Evolutionary conservation across 2,797 vertebrate genomes (phyloP).

Genomic region (Chaunax sp.): DNA sequence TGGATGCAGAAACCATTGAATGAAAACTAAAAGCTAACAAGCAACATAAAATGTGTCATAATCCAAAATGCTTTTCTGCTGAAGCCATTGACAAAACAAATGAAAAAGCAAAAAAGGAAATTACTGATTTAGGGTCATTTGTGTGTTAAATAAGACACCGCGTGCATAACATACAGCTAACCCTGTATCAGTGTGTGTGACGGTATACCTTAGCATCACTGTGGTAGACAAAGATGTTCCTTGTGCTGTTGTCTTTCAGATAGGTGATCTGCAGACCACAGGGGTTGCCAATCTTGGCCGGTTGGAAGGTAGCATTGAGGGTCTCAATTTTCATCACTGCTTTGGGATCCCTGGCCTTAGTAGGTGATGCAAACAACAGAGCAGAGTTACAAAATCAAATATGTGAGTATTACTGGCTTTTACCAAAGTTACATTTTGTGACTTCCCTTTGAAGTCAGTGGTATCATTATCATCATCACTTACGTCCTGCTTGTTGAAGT

Average conservation of each 20-base stretch:
- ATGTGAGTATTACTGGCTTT: too few species aligned
- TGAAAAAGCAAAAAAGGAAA: neutral
- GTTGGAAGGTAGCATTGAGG: slow-evolving; percentile 96
- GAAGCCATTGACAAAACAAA: too few species aligned
- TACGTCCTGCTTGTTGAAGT: slow-evolving; percentile 98
- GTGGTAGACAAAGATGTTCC: slow-evolving; percentile 97
- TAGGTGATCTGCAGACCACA: slow-evolving; percentile 97
- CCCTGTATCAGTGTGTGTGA: neutral
- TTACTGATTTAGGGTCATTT: slow-evolving; percentile 10
- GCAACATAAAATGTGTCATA: slow-evolving; percentile 4
- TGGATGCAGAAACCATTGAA: neutral
- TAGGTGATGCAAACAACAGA: slow-evolving; percentile 9
- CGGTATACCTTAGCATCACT: slow-evolving; percentile 92
- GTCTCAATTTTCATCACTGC: slow-evolving; percentile 96
- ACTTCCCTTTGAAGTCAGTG: neutral
- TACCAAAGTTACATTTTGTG: too few species aligned
- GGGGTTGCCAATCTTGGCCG: slow-evolving; percentile 93
- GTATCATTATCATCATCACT: slow-evolving; percentile 67
- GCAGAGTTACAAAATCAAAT: neutral
- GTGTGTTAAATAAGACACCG: too few species aligned
- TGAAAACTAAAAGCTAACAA: neutral
- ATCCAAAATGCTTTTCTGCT: too few species aligned
- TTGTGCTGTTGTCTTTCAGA: slow-evolving; percentile 97
- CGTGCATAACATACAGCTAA: neutral
- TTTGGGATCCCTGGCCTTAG: slow-evolving; percentile 95